Conservation (phyloP, 2,113 vertebrate species). For the Rhodinocichla rosea region DNA sequence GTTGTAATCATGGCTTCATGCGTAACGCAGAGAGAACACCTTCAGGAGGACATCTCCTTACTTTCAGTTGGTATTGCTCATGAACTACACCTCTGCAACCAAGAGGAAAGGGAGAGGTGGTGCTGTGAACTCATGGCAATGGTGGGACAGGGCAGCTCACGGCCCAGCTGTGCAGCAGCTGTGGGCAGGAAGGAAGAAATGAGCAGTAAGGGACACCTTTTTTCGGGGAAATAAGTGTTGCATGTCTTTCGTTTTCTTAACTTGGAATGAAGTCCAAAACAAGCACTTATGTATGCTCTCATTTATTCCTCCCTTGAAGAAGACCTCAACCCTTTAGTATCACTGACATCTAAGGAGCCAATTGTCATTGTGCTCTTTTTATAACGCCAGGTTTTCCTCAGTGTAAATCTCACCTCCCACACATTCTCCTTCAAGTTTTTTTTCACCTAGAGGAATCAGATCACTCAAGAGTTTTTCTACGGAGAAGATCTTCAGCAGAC, state of each 20-base stretch:
- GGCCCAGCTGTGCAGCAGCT: not conserved
- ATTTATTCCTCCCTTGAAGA: not conserved
- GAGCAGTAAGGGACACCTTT: not conserved
- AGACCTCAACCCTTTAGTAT: not conserved
- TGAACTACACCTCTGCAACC: not conserved
- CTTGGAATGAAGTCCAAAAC: not conserved
- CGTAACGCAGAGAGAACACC: not conserved
- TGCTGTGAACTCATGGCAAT: not conserved
- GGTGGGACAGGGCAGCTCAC: accelerated
- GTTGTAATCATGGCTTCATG: not conserved
- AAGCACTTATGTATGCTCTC: not conserved
- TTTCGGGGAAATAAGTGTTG: not conserved
- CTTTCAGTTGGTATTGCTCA: not conserved
- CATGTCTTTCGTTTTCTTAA: not conserved
- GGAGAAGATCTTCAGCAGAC: not conserved
- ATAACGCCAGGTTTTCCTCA: not conserved
- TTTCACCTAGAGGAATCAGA: not conserved
- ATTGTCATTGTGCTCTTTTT: not conserved
- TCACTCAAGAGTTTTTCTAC: not conserved
- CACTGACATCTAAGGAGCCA: not conserved
- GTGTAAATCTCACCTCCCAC: not conserved
- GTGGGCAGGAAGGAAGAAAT: not conserved
- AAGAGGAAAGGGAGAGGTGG: not conserved
- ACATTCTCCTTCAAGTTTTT: not conserved
- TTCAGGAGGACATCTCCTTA: not conserved